Evolutionary conservation across 2,113 vertebrate genomes (phyloP), one percentile per base, ranked within the genome.

Genomic region (Scatophagus argus): DNA sequence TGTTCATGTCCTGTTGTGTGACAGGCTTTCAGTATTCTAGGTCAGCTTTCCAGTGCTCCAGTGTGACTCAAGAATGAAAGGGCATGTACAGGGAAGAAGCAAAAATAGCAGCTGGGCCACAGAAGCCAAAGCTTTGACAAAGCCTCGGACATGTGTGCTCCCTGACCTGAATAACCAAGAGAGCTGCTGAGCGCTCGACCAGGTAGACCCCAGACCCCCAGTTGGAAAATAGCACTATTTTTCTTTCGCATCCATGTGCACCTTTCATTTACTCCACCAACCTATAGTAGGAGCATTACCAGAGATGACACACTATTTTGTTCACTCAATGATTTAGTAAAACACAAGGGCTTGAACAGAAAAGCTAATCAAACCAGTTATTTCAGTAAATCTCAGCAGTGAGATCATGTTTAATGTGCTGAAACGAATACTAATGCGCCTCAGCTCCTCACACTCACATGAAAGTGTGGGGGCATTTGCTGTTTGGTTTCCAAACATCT

Each of bases 31-130:
- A 82, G 87, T 75, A 90, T 93, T 93, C 90, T 92, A 86, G 93
- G 90, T 93, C 91, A 89, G 74, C 82, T 69, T 77, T 84, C 56
- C 84, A 64, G 74, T 86, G 90, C 90, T 87, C 81, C 83, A 71
- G 81, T 75, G 86, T 85, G 79, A 91, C 85, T 90, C 88, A 82
- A 82, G 85, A 91, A 84, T 90, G 88, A 93, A 90, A 91, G 88
- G 91, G 81, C 91, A 89, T 83, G 87, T 61, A 84, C 81, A 79
- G 85, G 59, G 77, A 87, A 70, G 62, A 46, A 54, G 80, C 86
- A 91, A 90, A 93, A 94, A 93, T 88, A 93, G 89, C 82, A 89
- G 80, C 86, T 25, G 61, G 55, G 88, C 79, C 82, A 81, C 81
- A 85, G 82, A 72, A 90, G 89, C 85, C 84, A 79, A 78, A 73